A percentile compares a stretch with the other conserved stretches of the same genome.
phyloP scores from a whole-genome alignment of 2,888 invertebrate genomes.

The Rutpela maculata region DNA sequence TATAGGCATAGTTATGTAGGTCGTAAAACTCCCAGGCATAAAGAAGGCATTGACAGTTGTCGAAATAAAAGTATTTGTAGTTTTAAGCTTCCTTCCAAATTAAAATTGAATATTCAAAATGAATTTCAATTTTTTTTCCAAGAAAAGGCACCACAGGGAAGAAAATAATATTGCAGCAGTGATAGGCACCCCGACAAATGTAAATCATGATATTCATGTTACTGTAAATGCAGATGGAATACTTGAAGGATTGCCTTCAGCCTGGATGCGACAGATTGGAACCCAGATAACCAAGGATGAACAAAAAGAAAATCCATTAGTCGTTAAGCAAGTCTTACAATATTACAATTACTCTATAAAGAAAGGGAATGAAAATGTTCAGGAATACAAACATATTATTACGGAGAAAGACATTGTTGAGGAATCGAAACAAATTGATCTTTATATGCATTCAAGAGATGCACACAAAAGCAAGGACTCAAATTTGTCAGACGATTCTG shows the following conservation, averaged over 20 bases:
- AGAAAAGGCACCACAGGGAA: conserved; percentile 55
- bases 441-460: conserved; percentile 84
- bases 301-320: conserved; percentile 92
- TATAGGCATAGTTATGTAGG: conserved; percentile 31
- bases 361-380: conserved; percentile 83
- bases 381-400: conserved; percentile 87
- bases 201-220: conserved; percentile 91
- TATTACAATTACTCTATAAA: conserved; percentile 93
- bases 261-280: conserved; percentile 88
- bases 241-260: conserved; percentile 89
- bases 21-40: neutral
- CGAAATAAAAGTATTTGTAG: neutral
- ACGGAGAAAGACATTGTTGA: conserved; percentile 88
- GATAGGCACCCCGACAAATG: conserved; percentile 83
- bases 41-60: neutral
- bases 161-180: conserved; percentile 74
- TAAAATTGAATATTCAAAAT: conserved; percentile 33
- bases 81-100: neutral
- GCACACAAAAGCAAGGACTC: conserved; percentile 80
- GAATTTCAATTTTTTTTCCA: conserved; percentile 54
- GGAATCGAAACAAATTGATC: conserved; percentile 89
- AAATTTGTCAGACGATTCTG: conserved; percentile 55
- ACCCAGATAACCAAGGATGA: conserved; percentile 91
- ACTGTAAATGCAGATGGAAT: conserved; percentile 89
- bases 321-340: conserved; percentile 92